Conservation (phyloP, 2,888 invertebrate genomes). For the Carcina quercana region DNA sequence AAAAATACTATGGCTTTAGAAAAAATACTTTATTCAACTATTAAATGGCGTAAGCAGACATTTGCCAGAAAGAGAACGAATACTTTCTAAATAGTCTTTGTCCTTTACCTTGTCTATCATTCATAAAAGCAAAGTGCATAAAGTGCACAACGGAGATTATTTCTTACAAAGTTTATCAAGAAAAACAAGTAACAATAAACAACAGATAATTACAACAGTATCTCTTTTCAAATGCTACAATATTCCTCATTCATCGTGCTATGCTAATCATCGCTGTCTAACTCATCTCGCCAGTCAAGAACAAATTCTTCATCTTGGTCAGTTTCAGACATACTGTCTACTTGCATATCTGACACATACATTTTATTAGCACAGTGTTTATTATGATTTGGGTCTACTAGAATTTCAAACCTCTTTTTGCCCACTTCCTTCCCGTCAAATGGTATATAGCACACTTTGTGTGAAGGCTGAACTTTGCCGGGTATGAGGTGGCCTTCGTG, state of each 20-base stretch:
- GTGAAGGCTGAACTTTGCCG: conserved; percentile 76
- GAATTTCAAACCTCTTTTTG: conserved; percentile 17
- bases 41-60: no score
- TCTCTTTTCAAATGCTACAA: no score
- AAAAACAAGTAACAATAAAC: no score
- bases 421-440: conserved; percentile 29
- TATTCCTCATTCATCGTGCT: conserved; percentile 2
- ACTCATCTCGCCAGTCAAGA: conserved; percentile 8
- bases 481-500: conserved; percentile 82
- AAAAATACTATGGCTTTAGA: no score
- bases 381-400: conserved; percentile 15
- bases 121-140: no score
- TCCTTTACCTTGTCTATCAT: no score
- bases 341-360: conserved; percentile 4
- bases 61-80: no score
- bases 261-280: conserved; percentile 9
- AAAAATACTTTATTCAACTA: no score
- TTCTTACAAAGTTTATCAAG: no score
- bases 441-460: conserved; percentile 79
- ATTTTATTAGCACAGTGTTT: conserved; percentile 9
- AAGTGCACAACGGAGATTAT: no score
- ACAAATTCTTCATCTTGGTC: conserved; percentile 9
- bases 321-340: conserved; percentile 6
- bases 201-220: no score
- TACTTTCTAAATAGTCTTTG: no score